A percentile compares a stretch with the other conserved stretches of the same genome.
phyloP scores from a whole-genome alignment of 1,140 invertebrate species.

The Musca domestica region DNA sequence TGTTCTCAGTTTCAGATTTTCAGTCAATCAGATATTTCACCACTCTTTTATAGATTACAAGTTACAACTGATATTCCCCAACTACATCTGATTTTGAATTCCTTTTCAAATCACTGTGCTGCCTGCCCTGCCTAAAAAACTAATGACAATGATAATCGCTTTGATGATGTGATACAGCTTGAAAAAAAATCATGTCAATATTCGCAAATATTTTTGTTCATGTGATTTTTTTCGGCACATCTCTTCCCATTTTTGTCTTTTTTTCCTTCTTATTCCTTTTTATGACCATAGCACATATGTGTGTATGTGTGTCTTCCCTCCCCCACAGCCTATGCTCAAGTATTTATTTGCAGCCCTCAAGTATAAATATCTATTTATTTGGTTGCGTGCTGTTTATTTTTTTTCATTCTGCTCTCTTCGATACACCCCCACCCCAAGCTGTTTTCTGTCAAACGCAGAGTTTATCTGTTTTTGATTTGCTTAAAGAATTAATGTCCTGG shows the following conservation, averaged over 20 bases:
- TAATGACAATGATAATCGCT: neutral
- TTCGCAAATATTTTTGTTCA: neutral
- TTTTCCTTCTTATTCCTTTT: neutral
- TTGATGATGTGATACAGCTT: neutral
- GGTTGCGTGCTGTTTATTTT: neutral
- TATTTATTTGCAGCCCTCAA: too few relatives aligned
- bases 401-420: neutral
- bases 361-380: too few relatives aligned
- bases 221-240: neutral
- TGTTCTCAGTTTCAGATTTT: too few relatives aligned
- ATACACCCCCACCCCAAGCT: constrained; percentile 17
- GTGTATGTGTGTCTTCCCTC: neutral
- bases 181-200: neutral
- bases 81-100: too few relatives aligned
- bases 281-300: neutral
- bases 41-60: too few relatives aligned
- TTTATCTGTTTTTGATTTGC: constrained; percentile 53
- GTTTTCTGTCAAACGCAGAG: constrained; percentile 48
- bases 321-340: too few relatives aligned
- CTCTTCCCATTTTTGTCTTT: neutral
- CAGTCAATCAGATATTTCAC: too few relatives aligned
- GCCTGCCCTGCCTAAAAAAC: too few relatives aligned
- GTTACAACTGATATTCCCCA: too few relatives aligned
- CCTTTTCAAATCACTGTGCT: too few relatives aligned
- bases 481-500: constrained; percentile 30